Conservation (phyloP, 2,113 vertebrate species). For the Paralichthys olivaceus region DNA sequence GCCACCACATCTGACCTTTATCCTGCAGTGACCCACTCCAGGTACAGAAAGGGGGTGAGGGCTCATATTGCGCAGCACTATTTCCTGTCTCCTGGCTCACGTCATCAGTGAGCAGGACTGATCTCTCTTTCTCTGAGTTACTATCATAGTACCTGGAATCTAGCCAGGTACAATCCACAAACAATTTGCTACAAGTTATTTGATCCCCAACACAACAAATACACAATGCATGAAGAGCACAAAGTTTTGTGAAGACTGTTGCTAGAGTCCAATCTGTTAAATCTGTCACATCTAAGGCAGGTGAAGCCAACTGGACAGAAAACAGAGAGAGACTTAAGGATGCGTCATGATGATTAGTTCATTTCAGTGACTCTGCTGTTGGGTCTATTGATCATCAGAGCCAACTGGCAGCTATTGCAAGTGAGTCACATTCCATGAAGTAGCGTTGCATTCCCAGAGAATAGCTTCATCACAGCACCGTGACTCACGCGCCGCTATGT, state of each 20-base stretch:
- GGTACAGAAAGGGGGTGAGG: slow-evolving; percentile 23
- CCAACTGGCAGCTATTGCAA: slow-evolving; percentile 28
- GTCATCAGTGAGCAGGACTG: slow-evolving; percentile 30
- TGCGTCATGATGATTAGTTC: slow-evolving; percentile 39
- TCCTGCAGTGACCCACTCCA: slow-evolving; percentile 5
- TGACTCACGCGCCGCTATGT: slow-evolving; percentile 54
- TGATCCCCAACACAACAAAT: background rate
- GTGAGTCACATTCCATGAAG: slow-evolving; percentile 2
- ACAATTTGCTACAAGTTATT: background rate
- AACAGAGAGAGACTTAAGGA: background rate
- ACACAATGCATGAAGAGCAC: background rate
- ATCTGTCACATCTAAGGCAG: background rate
- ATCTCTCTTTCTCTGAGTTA: slow-evolving; percentile 24
- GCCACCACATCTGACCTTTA: background rate
- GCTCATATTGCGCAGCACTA: slow-evolving; percentile 31
- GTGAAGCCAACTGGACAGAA: background rate
- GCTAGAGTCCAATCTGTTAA: background rate
- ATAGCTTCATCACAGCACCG: slow-evolving; percentile 35
- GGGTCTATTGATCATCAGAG: slow-evolving; percentile 37
- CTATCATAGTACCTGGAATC: slow-evolving; percentile 30
- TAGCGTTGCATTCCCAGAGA: slow-evolving; percentile 32
- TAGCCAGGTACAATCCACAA: slow-evolving; percentile 15
- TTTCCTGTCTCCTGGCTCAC: slow-evolving; percentile 41
- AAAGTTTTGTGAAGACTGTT: slow-evolving; percentile 4
- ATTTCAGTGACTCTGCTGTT: slow-evolving; percentile 24